Base-by-base conservation (phyloP, 2,797 vertebrate species). In the Pristis pectinata region DNA sequence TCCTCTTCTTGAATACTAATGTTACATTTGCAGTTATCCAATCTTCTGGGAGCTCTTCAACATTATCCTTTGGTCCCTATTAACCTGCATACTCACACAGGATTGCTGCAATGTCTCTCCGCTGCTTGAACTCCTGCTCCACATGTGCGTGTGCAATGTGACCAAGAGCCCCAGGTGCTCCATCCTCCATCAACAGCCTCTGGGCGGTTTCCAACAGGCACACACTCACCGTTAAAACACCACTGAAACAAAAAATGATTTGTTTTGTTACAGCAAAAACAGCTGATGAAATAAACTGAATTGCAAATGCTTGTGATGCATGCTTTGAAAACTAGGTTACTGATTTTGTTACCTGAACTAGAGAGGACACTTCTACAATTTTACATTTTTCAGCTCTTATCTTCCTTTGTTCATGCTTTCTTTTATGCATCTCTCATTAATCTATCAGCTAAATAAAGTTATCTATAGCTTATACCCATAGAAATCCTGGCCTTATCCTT, bases 171-270 rank as follows among this genome's bases (percentile, higher is more conserved):
- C 99, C 99, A 99, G 95, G 96, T 94, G 0, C 98, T 98, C 99
- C 99, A 99, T 94, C 97, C 98, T 3, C 99, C 99, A 77, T 98
- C 98, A 95, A 99, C 96, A 7, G 98, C 98, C 96, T 99, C 98
- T 0, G 98, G 98, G 37, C 98, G 98, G 97, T 99, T 99, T 94
- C 99, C 99, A 94, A 99, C 98, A 2, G 98, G 98, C 95, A 99
- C 98, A 96, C 98, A 99, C 96, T 99, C 98, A 94, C 99, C 98
- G 22, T 98, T 98, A 97, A 99, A 98, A 95, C 99, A 99, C 99
- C 99, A 99, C 99, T 99, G 95, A 34, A 95, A 95, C 95, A 76
- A 27, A 85, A 96, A 95, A 76, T 95, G 72, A 95, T 37, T 94
- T 61, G 67, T 0, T 6, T 49, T 53, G 41, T 93, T 70, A 93